Base-by-base conservation (phyloP, 1,140 invertebrate genomes). In the Brachionus manjavacas region DNA sequence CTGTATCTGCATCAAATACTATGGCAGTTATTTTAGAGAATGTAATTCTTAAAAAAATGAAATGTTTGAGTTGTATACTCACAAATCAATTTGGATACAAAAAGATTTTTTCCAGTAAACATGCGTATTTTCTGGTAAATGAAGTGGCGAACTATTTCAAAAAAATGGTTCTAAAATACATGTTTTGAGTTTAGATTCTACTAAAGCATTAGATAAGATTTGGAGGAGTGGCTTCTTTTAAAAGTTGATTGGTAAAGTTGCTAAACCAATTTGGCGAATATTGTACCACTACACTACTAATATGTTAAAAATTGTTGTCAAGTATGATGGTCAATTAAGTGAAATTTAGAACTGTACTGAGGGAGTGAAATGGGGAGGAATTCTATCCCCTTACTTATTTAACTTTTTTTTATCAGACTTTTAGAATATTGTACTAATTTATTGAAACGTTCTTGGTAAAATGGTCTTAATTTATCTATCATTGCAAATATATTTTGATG, bases 71-170 rank as follows among this genome's bases (percentile, higher is more conserved):
- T n/a, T 31, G 31, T 7, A 70, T 70, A 28, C 66, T 35, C 14
- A 46, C 43, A 46, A 46, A 46, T 46, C 43, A 46, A 46, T 46
- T 46, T 46, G 43, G 43, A 46, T 70, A 23, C 66, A 70, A 70
- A 31, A 70, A 31, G 31, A 70, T 35, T 11, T n/a, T 31, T 11
- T 70, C 66, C 3, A 28, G 66, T 70, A 70, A 70, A 70, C 20
- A 70, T 70, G 66, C 66, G 4, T 70, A 70, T n/a, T 70, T 70
- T 70, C 1, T 70, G 35, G 66, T 31, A 23, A 70, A 70, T 70
- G 66, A 70, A 31, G 66, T 31, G 14, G 31, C 31, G 9, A 70
- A 70, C 66, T 70, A 28, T 31, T 70, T 14, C 35, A 14, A 28
- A 23, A 70, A n/a, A 31, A 31, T 28, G 25, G 25, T 31, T 70